phyloP scores from a whole-genome alignment of 2,888 invertebrate genomes.

The Troilus luridus region DNA sequence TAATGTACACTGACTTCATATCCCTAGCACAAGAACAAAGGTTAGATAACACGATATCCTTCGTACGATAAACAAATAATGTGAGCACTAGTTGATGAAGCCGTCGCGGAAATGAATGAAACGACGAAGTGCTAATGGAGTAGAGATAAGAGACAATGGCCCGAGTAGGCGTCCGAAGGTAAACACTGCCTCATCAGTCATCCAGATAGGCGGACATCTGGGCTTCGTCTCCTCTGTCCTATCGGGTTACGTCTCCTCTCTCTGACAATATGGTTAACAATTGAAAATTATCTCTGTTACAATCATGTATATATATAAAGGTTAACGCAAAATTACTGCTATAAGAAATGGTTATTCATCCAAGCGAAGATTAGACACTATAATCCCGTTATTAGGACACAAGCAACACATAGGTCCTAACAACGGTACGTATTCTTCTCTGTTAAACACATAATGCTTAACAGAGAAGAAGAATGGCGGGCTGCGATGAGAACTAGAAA shows the following conservation, averaged over 20 bases:
- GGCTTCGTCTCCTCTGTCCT: neutral
- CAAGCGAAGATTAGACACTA: too few species aligned
- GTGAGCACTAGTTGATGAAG: constrained; percentile 36
- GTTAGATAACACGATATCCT: neutral
- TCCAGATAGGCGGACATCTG: constrained; percentile 41
- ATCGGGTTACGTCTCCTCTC: neutral
- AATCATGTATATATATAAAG: too few species aligned
- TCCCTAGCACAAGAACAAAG: neutral
- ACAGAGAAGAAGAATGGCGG: too few species aligned
- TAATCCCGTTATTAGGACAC: too few species aligned
- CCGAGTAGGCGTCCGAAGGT: constrained; percentile 30
- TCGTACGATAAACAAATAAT: constrained; percentile 28
- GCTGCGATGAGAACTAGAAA: too few species aligned
- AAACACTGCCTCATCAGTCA: constrained; percentile 42
- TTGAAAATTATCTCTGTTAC: neutral
- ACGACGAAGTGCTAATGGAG: constrained; percentile 34
- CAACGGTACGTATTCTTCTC: too few species aligned
- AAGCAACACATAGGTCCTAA: too few species aligned
- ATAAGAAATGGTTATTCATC: too few species aligned
- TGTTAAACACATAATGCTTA: too few species aligned
- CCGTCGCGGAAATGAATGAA: constrained; percentile 50
- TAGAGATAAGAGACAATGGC: constrained; percentile 46
- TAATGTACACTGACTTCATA: constrained; percentile 4
- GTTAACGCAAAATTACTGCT: too few species aligned
- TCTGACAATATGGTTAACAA: neutral